Evolutionary conservation across 2,797 vertebrate species (phyloP), one percentile per base, ranked within the genome.

Genomic region (Peromyscus nudipes): DNA sequence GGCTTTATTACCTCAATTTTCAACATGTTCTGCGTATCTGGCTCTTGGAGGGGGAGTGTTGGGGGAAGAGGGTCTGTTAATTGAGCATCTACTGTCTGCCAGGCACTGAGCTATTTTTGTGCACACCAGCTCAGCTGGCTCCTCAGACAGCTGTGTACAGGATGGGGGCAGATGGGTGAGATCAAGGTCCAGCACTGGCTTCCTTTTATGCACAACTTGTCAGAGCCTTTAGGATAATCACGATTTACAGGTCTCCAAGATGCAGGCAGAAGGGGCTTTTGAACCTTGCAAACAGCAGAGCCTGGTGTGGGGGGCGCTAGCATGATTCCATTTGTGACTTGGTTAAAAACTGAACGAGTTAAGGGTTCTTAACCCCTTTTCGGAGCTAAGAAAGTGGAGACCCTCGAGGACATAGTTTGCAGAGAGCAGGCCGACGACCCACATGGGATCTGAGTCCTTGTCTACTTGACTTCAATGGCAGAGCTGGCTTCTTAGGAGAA

Each of bases 21-120:
- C 95, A 92, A 73, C 91, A 88, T 69, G 91, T 96, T 96, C 80
- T 96, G 60, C 60, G 13, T 96, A 89, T 96, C 82, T 97, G 62
- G 40, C 76, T 93, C 65, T 95, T 96, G 2, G 46, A 83, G 65
- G 43, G 57, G 31, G 34, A 37, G 60, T 79, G 60, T 85, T 57
- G 40, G 64, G 89, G 55, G 69, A 76, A 77, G 91, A 94, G 55
- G 91, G 91, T 86, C 77, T 96, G 80, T 92, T 98, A 96, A 93
- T 25, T 97, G 96, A 97, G 80, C 81, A 87, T 76, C 83, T 96
- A 65, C 81, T 96, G 91, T 71, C 65, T 95, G 75, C 71, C 91
- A 94, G 95, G 57, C 60, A 40, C n/a, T 27, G 76, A 94, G 71
- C 87, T 90, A 29, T 79, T 93, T 95, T 89, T 65, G 60, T 16